Evolutionary conservation across 2,888 invertebrate genomes (phyloP).

Genomic region (Acronicta alni): DNA sequence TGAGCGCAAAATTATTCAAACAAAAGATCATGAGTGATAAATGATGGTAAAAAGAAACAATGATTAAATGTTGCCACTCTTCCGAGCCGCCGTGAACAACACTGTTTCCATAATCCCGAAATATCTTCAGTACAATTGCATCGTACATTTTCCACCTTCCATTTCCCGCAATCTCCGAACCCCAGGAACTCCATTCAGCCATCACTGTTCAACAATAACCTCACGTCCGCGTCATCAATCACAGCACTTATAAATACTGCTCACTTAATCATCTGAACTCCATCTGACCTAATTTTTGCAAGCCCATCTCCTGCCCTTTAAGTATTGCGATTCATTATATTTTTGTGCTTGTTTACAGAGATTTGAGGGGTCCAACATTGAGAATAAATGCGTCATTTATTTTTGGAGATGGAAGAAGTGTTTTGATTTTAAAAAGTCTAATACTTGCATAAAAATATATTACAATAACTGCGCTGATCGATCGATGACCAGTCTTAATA

Average conservation of each 20-base stretch:
- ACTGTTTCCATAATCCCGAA: background rate
- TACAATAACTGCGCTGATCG: too few species aligned
- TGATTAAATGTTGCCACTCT: background rate
- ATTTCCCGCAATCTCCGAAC: conserved; percentile 12
- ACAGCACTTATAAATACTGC: conserved; percentile 46
- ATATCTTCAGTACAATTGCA: background rate
- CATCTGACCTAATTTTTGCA: conserved; percentile 56
- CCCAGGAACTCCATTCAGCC: conserved; percentile 19
- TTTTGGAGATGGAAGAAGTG: background rate
- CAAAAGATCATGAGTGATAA: too few species aligned
- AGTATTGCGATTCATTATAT: conserved; percentile 25
- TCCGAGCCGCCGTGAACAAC: background rate
- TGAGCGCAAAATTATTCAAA: too few species aligned
- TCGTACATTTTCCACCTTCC: conserved; percentile 9
- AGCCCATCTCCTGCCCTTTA: conserved; percentile 22
- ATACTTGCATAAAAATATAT: too few species aligned
- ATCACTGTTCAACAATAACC: conserved; percentile 36
- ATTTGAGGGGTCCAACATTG: conserved; percentile 1
- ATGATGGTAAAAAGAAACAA: too few species aligned
- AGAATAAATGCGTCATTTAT: background rate
- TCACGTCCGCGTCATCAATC: conserved; percentile 55
- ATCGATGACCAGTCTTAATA: too few species aligned
- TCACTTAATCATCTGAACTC: conserved; percentile 54
- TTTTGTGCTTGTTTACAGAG: conserved; percentile 31
- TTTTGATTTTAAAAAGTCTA: background rate